Evolutionary conservation across 2,888 invertebrate genomes (phyloP), one percentile per base, ranked within the genome.

Genomic region (Hoplodrina blanda): DNA sequence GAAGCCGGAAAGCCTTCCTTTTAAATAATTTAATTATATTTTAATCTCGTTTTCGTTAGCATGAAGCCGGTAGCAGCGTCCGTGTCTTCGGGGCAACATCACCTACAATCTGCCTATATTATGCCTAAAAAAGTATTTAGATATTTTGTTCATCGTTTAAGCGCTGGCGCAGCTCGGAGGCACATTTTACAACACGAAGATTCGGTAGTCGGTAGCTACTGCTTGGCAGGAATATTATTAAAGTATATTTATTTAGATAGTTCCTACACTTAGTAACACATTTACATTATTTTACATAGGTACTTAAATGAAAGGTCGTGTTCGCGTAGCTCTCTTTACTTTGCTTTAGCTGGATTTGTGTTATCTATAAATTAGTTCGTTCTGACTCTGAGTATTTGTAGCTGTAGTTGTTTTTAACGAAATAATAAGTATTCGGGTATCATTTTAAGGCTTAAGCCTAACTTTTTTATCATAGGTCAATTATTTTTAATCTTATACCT

Each of bases 61-160:
- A 90, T 92, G 93, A 87, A 89, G 90, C 84, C 92, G 82, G 94
- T 92, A 94, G 95, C 92, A 63, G 86, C 88, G 85, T 91, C 91
- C 91, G 91, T 89, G 83, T 85, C 94, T 91, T 85, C 17, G 83
- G 80, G 91, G 92, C 89, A 74, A 63, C 80, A 49, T 55, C 64
- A 73, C 73, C 64, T 56, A 60, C 15, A 15, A 46, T 46, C 72
- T 50, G 33, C 55, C 50, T 63, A 55, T 25, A 63, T 56, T 71
- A 82, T 69, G 74, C 55, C 66, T 77, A 74, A 30, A 66, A 25
- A 72, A 56, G 59, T 64, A 57, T 74, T 72, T 76, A 56, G 55
- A 66, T 73, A 65, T 62, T 71, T 68, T 65, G 70, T 81, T 81
- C 81, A 81, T 66, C 72, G 78, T 70, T 73, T 78, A 68, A 57